Conservation (phyloP, 2,113 vertebrate genomes). For the Alethe castanea region DNA sequence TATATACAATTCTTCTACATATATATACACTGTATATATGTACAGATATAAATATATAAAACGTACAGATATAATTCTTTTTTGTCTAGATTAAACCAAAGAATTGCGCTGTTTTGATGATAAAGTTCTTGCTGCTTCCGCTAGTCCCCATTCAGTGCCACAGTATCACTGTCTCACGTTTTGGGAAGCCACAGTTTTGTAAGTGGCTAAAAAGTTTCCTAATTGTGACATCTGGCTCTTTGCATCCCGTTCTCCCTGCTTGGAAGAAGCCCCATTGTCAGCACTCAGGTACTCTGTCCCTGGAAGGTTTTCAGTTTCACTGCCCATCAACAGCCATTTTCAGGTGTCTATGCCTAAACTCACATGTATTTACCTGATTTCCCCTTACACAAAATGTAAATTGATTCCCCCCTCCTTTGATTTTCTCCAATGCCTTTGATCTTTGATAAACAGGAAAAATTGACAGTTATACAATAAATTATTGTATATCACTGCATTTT, state of each 20-base stretch:
- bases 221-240: neutral
- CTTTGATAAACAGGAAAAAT: neutral
- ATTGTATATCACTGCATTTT: neutral
- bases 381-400: neutral
- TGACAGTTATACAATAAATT: no score
- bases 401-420: neutral
- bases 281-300: neutral
- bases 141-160: neutral
- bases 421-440: neutral
- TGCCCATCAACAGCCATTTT: neutral
- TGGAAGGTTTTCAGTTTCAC: neutral
- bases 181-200: neutral
- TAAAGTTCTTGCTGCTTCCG: neutral
- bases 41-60: no score
- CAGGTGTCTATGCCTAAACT: neutral
- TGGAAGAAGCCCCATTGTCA: neutral
- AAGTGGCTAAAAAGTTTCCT: neutral
- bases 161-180: neutral
- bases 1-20: no score
- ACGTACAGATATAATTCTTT: rapidly evolving
- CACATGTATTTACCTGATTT: neutral
- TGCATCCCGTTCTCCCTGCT: neutral
- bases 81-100: neutral
- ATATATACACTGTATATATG: no score
- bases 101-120: neutral